Evolutionary conservation across 2,113 vertebrate species (phyloP).

Genomic region (Varanus komodoensis): DNA sequence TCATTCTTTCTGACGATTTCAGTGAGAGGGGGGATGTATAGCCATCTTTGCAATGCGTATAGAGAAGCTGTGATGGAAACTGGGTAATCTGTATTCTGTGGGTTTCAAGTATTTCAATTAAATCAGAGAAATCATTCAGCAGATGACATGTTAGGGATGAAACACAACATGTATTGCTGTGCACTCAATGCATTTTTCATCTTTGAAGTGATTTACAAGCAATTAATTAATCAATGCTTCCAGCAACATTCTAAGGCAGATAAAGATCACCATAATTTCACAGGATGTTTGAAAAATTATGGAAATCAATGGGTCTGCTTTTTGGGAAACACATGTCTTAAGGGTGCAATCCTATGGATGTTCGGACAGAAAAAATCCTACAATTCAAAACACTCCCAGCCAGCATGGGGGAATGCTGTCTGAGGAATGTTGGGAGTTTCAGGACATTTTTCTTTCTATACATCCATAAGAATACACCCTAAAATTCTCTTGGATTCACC

Average conservation of each 20-base stretch:
- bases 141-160: neutral
- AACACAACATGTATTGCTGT: neutral
- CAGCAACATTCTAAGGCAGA: neutral
- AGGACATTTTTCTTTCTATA: too few species aligned
- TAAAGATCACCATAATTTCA: neutral
- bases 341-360: too few species aligned
- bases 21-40: neutral
- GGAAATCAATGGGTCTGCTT: neutral
- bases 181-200: constrained; percentile 5
- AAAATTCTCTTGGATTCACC: neutral
- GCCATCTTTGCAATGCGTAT: neutral
- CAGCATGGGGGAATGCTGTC: too few species aligned
- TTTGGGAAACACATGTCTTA: neutral
- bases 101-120: neutral
- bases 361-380: too few species aligned
- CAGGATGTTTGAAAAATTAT: neutral
- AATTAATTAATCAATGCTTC: constrained; percentile 22
- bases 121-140: neutral
- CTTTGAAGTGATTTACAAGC: constrained; percentile 21
- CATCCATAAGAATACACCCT: neutral
- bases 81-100: neutral
- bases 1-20: constrained; percentile 18
- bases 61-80: neutral
- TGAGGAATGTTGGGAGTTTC: too few species aligned
- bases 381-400: too few species aligned